Percentiles rank a stretch among this genome's conserved stretches.
phyloP scores from a whole-genome alignment of 2,797 vertebrate species.

The Hypotaenidia okinawae region DNA sequence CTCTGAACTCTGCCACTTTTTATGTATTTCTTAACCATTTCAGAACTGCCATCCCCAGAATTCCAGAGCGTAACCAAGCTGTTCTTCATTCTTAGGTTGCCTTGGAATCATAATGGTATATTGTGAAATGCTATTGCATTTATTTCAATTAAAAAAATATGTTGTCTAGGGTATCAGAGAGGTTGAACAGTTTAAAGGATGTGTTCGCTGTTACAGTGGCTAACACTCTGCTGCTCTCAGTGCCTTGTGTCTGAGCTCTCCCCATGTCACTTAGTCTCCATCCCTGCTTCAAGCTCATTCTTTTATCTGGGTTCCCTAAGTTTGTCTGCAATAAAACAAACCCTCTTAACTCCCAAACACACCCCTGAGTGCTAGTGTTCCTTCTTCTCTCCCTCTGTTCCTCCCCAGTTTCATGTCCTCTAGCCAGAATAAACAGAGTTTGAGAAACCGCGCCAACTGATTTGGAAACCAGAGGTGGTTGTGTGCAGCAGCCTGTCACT shows the following conservation, averaged over 20 bases:
- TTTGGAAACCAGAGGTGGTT: not conserved
- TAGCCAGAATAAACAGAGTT: not conserved
- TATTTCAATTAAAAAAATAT: not conserved
- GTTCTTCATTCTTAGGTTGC: not conserved
- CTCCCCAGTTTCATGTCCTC: not conserved
- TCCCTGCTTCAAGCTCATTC: not conserved
- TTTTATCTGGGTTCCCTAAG: not conserved
- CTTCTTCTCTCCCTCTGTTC: not conserved
- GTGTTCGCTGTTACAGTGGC: not conserved
- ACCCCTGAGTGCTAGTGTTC: not conserved
- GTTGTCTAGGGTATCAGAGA: not conserved
- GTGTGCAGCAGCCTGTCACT: not conserved
- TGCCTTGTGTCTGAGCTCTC: not conserved
- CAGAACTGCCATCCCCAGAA: not conserved
- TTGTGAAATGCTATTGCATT: not conserved
- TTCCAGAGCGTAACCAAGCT: not conserved
- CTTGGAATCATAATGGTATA: not conserved
- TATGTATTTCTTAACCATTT: conserved; percentile 12
- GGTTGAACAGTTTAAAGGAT: not conserved
- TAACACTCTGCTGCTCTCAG: not conserved
- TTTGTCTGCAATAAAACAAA: not conserved
- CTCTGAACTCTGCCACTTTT: not conserved
- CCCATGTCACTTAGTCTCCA: not conserved
- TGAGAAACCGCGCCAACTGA: not conserved
- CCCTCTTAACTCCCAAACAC: not conserved